Evolutionary conservation across 2,797 vertebrate genomes (phyloP).

Genomic region (Fistularia tabacaria): DNA sequence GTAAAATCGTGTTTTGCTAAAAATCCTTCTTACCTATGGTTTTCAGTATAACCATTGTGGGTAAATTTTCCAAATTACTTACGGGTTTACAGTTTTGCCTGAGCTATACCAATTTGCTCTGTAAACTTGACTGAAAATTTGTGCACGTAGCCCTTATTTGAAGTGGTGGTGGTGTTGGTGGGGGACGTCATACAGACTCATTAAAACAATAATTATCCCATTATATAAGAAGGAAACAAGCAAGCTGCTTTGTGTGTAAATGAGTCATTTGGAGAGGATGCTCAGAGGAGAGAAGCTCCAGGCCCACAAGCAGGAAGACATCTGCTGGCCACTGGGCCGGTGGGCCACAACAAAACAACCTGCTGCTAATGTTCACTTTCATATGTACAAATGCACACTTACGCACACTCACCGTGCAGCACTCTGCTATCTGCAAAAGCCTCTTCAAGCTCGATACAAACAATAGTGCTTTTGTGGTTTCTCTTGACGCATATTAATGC

Average conservation of each 20-base stretch:
- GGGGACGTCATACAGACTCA: slow-evolving; percentile 56
- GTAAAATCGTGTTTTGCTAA: too few species aligned
- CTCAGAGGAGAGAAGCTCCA: slow-evolving; percentile 67
- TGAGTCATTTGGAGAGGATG: slow-evolving; percentile 74
- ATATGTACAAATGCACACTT: slow-evolving; percentile 43
- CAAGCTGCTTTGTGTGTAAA: slow-evolving; percentile 76
- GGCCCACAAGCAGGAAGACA: slow-evolving; percentile 63
- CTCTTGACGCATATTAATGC: slow-evolving; percentile 72
- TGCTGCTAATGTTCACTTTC: slow-evolving; percentile 48
- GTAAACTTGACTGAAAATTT: slow-evolving; percentile 20
- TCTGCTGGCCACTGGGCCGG: slow-evolving; percentile 65
- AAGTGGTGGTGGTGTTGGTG: slow-evolving; percentile 31
- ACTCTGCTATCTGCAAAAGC: slow-evolving; percentile 59
- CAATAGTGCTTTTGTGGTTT: slow-evolving; percentile 74
- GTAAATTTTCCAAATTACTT: too few species aligned
- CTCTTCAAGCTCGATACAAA: slow-evolving; percentile 67
- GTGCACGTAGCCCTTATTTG: slow-evolving; percentile 37
- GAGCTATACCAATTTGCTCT: background rate
- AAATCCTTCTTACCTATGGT: too few species aligned
- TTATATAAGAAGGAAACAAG: slow-evolving; percentile 66
- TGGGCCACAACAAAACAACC: slow-evolving; percentile 68
- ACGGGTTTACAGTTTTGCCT: too few species aligned
- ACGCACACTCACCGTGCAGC: slow-evolving; percentile 42
- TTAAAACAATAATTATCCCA: slow-evolving; percentile 76
- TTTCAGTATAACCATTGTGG: too few species aligned